These are phyloP conservation scores for Diloba caeruleocephala DNA, from an alignment of 2,888 invertebrate genomes.

Conservation along the genomic window DNA sequence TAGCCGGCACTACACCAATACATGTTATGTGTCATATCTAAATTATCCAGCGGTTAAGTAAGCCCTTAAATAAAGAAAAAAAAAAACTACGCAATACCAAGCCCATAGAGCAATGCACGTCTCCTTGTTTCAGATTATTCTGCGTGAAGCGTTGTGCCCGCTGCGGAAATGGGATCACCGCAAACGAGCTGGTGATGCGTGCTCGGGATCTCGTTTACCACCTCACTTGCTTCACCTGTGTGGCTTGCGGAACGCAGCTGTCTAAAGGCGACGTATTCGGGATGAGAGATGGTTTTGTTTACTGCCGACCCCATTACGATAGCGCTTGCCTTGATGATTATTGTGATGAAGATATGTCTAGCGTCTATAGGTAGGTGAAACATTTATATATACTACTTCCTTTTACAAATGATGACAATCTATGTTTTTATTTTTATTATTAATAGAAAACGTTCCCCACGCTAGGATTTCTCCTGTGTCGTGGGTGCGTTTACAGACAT, in stretches of 20 bases:
- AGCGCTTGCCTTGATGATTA: conserved; percentile 90
- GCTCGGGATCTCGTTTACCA: conserved; percentile 96
- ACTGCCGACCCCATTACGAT: conserved; percentile 90
- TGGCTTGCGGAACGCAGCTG: conserved; percentile 94
- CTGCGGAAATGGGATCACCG: conserved; percentile 95
- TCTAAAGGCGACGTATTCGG: conserved; percentile 97
- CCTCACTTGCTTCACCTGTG: conserved; percentile 96
- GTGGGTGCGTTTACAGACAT: no score
- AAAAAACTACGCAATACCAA: conserved; percentile 7
- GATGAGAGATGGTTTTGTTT: conserved; percentile 94
- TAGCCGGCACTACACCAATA: no score
- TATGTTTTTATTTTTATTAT: no score
- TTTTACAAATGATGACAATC: no score
- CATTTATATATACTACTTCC: no score
- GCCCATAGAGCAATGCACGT: conserved; percentile 27
- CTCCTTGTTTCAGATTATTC: conserved; percentile 92
- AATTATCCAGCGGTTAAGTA: no score
- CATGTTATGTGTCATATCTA: no score
- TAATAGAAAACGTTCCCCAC: no score
- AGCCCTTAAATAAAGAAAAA: no score
- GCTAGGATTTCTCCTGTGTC: no score
- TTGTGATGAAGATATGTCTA: conserved; percentile 89
- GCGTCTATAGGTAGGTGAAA: conserved; percentile 76
- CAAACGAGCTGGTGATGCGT: conserved; percentile 97
- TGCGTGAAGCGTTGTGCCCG: conserved; percentile 95